Base-by-base conservation (phyloP, 2,113 vertebrate species). In the Caretta caretta region DNA sequence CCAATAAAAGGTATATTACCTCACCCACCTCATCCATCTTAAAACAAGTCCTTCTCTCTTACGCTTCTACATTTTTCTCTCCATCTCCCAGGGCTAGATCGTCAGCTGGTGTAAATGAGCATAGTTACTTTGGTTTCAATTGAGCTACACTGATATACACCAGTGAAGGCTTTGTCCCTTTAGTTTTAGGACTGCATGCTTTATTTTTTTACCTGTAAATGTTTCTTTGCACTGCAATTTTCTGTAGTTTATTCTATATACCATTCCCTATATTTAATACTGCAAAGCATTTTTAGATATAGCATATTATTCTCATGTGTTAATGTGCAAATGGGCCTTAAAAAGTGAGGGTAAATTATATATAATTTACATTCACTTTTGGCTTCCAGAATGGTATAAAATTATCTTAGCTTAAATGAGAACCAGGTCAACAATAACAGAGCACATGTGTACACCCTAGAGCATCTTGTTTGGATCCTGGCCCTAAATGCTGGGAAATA, bases 361-460 rank as follows among this genome's bases (percentile, higher is more conserved):
- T 50, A 65, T 87, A 59, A 31, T 53, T 59, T 78, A 86, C 38
- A 27, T 3, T 35, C 17, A 27, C 42, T n/a, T 19, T 49, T 72
- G 25, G 4, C 50, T 65, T 22, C 54, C 14, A 0, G 10, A 80
- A 87, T 59, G 24, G 85, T 92, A 25, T 89, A 90, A 93, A 94
- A 87, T 92, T 4, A 38, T n/a, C 72, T 78, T 78, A 65, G 5
- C 57, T 72, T 86, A 96, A 97, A 93, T 81, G 65, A 95, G 80
- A 12, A 83, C 80, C 48, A 88, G 35, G 53, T 16, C 85, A 87
- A 93, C 29, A 78, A 46, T 59, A 78, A 29, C 25, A 7, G 16
- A 93, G 4, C 51, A 65, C 3, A 87, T 76, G 50, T 48, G 7
- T 86, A 12, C 0, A 46, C 10, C 38, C 19, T 25, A 42, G 38